phyloP scores from a whole-genome alignment of 1,140 invertebrate genomes.

The Bombus pascuorum region DNA sequence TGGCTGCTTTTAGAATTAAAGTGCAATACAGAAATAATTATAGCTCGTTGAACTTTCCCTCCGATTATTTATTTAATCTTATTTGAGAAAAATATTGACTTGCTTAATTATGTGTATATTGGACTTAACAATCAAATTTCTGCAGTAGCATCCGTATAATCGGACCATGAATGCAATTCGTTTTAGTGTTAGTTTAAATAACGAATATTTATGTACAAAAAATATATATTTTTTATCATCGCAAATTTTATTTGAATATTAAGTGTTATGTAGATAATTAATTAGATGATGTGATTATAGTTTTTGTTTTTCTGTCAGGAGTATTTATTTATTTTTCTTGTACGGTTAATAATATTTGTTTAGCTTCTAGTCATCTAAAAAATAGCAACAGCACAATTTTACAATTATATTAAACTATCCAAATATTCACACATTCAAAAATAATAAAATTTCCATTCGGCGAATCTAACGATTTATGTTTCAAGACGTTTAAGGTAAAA shows the following conservation, averaged over 20 bases:
- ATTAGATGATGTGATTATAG: neutral
- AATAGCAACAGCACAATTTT: neutral
- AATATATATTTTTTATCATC: neutral
- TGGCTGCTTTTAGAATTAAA: neutral
- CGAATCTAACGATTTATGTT: neutral
- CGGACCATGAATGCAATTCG: neutral
- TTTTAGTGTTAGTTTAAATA: neutral
- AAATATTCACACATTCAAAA: no score
- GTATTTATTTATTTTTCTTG: neutral
- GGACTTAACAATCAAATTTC: no score
- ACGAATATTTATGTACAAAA: neutral
- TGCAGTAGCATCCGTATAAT: neutral
- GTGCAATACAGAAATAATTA: neutral
- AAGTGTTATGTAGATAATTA: neutral
- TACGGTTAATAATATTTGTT: neutral
- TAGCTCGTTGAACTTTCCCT: neutral
- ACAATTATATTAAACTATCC: neutral
- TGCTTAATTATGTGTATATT: neutral
- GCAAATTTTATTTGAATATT: neutral
- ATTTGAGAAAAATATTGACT: neutral
- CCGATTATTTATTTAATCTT: neutral
- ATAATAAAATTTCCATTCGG: neutral
- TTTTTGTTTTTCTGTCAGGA: neutral
- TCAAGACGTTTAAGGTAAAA: neutral
- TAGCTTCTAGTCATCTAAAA: constrained; percentile 1